Evolutionary conservation across 2,888 invertebrate genomes (phyloP), one percentile per base, ranked within the genome.

Genomic region (Xestia c-nigrum): DNA sequence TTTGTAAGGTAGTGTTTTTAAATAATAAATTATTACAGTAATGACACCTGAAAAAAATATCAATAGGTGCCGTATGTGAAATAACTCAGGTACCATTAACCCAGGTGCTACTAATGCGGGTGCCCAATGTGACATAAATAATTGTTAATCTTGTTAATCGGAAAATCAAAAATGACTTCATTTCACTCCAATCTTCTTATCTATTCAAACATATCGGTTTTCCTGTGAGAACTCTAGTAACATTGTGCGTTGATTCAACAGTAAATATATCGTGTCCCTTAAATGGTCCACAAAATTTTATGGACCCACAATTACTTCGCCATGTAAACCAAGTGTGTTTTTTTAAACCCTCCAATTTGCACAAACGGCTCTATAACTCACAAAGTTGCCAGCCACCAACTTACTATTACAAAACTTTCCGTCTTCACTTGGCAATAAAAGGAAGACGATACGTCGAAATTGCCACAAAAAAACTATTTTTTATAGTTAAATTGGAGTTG

Each of bases 401-500:
- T 3, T 50, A 46, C 66, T 69, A 59, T 61, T 47, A 68, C 16
- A 14, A 61, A 82, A 79, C 43, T 72, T 75, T 72, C 6, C 80
- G 31, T 61, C 71, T 46, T 52, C 16, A 72, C 52, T 77, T 52
- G 50, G 61, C 74, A 78, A 84, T 80, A 84, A 83, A 84, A 77
- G 24, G 24, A 70, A 65, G 69, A 71, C 69, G 63, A 77, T 81
- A 78, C 57, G 59, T 74, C 50, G 46, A 70, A 78, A 70, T 74
- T 76, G 69, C 63, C 76, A 81, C 71, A 80, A 84, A 78, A 79
- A 87, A 83, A 79, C 76, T 72, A 80, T 69, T 81, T 78, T 67
- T 71, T 81, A 68, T 61, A 83, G 76, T 83, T 80, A 83, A 82
- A 85, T 87, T 84, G 83, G 74, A 67, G 69, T 70, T 72, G 70